These are phyloP conservation scores for Zaprionus inermis DNA, from an alignment of 1,140 invertebrate genomes.

Conservation along the genomic window DNA sequence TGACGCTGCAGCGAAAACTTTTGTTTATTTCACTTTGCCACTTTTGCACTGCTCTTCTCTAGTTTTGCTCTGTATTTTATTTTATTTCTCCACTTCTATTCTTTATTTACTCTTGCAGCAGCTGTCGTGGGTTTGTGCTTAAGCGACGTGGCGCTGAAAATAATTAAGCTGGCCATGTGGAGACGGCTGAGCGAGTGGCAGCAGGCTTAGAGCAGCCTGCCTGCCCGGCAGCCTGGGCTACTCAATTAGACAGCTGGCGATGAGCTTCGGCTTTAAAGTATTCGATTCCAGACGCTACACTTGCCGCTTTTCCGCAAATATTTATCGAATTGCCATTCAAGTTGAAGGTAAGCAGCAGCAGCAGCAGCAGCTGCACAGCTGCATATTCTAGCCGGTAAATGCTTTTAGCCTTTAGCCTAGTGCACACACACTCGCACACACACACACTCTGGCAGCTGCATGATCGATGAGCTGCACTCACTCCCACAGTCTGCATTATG, in stretches of 20 bases:
- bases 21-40: constrained; percentile 63
- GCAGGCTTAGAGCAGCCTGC: constrained; percentile 47
- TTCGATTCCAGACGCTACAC: not conserved
- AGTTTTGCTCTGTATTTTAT: not conserved
- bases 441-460: constrained; percentile 20
- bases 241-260: constrained; percentile 71
- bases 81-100: constrained; percentile 6
- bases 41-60: constrained; percentile 19
- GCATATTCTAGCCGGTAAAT: constrained; percentile 23
- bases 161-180: constrained; percentile 74
- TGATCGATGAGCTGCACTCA: constrained; percentile 27
- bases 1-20: constrained; percentile 43
- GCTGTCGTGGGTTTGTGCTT: constrained; percentile 72
- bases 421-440: constrained; percentile 9
- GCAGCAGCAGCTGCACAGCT: constrained; percentile 9
- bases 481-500: constrained; percentile 5
- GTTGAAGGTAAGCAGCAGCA: constrained; percentile 32
- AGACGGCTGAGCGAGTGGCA: not conserved
- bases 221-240: constrained; percentile 57
- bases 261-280: constrained; percentile 16
- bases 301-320: not conserved
- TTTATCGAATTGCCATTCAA: constrained; percentile 23
- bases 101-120: constrained; percentile 55
- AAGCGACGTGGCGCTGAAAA: constrained; percentile 75
- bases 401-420: constrained; percentile 24